These are phyloP conservation scores for Cremastinae sp. DNA, from an alignment of 2,888 invertebrate species.

Conservation along the genomic window DNA sequence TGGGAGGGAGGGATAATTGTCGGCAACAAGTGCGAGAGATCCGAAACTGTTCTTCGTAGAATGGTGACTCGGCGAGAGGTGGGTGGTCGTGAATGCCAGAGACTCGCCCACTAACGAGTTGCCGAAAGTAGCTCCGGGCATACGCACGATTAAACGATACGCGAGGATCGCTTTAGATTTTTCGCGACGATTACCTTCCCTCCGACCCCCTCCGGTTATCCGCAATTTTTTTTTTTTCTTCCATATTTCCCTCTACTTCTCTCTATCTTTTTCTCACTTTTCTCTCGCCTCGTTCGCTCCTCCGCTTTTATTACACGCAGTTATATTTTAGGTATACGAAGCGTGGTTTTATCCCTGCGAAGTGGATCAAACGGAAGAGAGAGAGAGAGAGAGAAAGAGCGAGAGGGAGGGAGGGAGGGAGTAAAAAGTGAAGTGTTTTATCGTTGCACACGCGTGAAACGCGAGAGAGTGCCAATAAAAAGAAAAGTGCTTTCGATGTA, in stretches of 20 bases:
- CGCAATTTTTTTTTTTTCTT: constrained; percentile 12
- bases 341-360: constrained; percentile 16
- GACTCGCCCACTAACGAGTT: constrained; percentile 58
- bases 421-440: constrained; percentile 24
- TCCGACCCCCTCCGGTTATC: constrained; percentile 11
- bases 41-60: constrained; percentile 42
- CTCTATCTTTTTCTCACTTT: not conserved
- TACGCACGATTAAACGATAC: constrained; percentile 64
- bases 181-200: constrained; percentile 46
- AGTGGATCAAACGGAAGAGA: not conserved
- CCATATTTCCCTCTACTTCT: not conserved
- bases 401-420: too few relatives aligned
- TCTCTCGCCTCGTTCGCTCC: not conserved
- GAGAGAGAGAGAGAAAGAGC: too few relatives aligned
- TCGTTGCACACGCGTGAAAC: constrained; percentile 1
- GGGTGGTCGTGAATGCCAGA: constrained; percentile 18
- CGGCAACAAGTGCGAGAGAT: constrained; percentile 63
- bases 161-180: constrained; percentile 57
- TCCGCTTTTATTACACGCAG: constrained; percentile 10
- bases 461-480: constrained; percentile 30
- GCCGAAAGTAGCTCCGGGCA: constrained; percentile 61
- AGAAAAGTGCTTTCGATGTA: constrained; percentile 47
- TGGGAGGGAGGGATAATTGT: constrained; percentile 56
- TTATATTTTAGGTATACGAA: constrained; percentile 17
- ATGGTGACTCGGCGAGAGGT: not conserved